These are phyloP conservation scores for Cephus cinctus DNA, from an alignment of 1,140 invertebrate genomes.

Conservation along the genomic window DNA sequence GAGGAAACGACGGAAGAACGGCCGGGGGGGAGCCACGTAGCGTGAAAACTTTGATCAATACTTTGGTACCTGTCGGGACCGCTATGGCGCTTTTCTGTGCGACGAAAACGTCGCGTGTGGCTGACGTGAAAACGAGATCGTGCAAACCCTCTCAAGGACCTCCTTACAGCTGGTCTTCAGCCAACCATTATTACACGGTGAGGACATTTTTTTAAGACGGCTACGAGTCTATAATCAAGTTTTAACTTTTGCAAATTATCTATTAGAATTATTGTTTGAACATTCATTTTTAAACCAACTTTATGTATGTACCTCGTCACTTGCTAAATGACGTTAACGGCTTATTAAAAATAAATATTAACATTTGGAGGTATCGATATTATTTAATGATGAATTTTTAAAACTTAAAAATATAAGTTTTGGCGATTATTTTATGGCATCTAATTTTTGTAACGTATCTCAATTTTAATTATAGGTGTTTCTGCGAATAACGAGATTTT, in stretches of 20 bases:
- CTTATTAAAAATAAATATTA: no score
- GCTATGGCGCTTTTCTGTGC: conserved; percentile 24
- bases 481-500: no score
- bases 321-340: no score
- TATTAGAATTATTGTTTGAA: not conserved
- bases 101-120: conserved; percentile 18
- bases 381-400: no score
- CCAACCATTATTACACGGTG: not conserved
- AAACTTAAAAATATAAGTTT: no score
- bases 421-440: no score
- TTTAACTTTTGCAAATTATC: not conserved
- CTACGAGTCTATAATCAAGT: not conserved
- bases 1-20: not conserved
- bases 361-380: no score
- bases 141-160: conserved; percentile 11
- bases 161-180: conserved; percentile 8
- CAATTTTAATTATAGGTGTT: no score
- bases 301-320: not conserved
- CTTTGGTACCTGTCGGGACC: conserved; percentile 27
- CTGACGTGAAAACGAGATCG: conserved; percentile 1
- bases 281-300: not conserved
- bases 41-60: conserved; percentile 38
- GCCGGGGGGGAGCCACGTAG: not conserved
- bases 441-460: no score
- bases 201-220: not conserved